Conservation (phyloP, 2,797 vertebrate genomes). For the Micromesistius poutassou region DNA sequence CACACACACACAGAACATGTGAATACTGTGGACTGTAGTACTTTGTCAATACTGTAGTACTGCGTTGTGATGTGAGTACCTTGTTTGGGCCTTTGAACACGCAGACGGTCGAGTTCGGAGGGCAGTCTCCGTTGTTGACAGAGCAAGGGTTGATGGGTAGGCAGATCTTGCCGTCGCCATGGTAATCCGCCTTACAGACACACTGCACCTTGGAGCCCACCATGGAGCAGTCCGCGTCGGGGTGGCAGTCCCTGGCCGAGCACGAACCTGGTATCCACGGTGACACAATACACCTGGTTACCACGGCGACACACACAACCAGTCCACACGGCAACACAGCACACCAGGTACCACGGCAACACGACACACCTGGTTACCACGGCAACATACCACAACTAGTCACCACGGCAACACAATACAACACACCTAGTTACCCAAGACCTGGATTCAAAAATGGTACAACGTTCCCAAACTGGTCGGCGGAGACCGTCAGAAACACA, state of each 20-base stretch:
- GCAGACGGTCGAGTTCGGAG: slow-evolving; percentile 79
- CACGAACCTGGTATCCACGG: slow-evolving; percentile 54
- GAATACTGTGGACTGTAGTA: not conserved
- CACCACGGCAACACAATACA: not conserved
- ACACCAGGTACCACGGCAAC: not conserved
- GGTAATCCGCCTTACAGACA: slow-evolving; percentile 77
- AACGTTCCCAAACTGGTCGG: not conserved
- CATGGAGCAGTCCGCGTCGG: slow-evolving; percentile 75
- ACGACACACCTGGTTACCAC: not conserved
- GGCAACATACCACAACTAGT: not conserved
- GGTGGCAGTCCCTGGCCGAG: slow-evolving; percentile 54
- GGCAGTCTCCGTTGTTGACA: slow-evolving; percentile 82
- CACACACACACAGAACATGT: too few relatives aligned
- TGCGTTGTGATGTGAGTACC: slow-evolving; percentile 65
- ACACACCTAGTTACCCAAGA: not conserved
- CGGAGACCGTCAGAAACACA: not conserved
- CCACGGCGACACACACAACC: not conserved
- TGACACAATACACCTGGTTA: not conserved
- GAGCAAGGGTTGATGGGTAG: slow-evolving; percentile 81
- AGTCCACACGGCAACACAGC: not conserved
- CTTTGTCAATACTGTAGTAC: not conserved
- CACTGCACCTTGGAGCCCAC: slow-evolving; percentile 70
- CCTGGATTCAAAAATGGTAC: too few relatives aligned
- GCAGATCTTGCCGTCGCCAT: slow-evolving; percentile 84
- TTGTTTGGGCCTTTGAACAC: slow-evolving; percentile 75